Evolutionary conservation across 2,797 vertebrate species (phyloP).

Genomic region (Acanthornis magna): DNA sequence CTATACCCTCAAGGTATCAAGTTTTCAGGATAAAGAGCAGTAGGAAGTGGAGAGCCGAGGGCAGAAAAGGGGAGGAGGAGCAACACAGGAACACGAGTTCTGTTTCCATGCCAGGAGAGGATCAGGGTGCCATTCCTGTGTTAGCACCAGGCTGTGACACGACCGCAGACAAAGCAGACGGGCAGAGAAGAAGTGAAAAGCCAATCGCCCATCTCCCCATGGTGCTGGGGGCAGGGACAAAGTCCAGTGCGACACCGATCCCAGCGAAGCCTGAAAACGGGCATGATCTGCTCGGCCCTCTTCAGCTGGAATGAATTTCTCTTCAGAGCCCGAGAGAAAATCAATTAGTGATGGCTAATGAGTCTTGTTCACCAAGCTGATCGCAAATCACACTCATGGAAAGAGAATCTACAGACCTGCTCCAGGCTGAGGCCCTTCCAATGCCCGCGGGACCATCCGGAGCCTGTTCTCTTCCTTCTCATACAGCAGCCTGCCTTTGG

Average conservation of each 20-base stretch:
- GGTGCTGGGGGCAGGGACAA: not conserved
- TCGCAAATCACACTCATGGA: constrained; percentile 67
- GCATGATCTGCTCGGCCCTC: constrained; percentile 6
- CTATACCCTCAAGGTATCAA: constrained; percentile 76
- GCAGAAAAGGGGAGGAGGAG: constrained; percentile 69
- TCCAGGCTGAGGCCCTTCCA: constrained; percentile 68
- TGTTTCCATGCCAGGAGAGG: constrained; percentile 74
- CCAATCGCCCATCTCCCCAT: constrained; percentile 41
- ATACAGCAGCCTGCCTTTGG: constrained; percentile 61
- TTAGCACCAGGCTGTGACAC: constrained; percentile 69
- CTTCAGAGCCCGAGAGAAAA: constrained; percentile 23
- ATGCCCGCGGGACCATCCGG: not conserved
- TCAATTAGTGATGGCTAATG: constrained; percentile 18
- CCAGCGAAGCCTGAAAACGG: not conserved
- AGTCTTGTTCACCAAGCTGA: constrained; percentile 63
- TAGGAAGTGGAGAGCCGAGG: constrained; percentile 72
- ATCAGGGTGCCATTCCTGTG: constrained; percentile 68
- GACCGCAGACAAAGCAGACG: constrained; percentile 54
- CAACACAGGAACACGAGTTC: constrained; percentile 60
- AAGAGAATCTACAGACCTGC: constrained; percentile 67
- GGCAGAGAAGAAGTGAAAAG: constrained; percentile 68
- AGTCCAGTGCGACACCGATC: constrained; percentile 32
- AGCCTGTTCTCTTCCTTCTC: constrained; percentile 56
- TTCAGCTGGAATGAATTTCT: constrained; percentile 22
- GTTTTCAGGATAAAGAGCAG: constrained; percentile 80